These are phyloP conservation scores for Paralichthys olivaceus DNA, from an alignment of 2,113 vertebrate genomes.

Conservation along the genomic window DNA sequence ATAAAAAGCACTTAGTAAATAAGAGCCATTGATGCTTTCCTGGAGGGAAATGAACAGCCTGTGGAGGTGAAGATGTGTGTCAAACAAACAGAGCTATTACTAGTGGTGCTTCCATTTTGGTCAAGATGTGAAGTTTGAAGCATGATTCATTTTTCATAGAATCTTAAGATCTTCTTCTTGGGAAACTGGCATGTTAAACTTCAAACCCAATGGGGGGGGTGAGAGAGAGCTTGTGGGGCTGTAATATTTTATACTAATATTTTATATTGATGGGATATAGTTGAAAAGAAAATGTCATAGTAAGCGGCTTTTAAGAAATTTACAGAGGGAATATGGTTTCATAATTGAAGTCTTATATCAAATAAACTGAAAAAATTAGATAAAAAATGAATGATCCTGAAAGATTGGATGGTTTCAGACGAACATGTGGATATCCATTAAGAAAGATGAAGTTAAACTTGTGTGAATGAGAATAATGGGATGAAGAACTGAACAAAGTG, in stretches of 20 bases:
- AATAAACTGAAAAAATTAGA: constrained; percentile 19
- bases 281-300: constrained; percentile 18
- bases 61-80: not conserved
- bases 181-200: constrained; percentile 26
- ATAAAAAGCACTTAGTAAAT: not conserved
- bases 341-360: constrained; percentile 27
- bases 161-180: constrained; percentile 14
- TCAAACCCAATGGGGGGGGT: constrained; percentile 32
- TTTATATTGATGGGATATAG: constrained; percentile 20
- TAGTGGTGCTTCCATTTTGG: constrained; percentile 14
- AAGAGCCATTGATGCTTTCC: constrained; percentile 1
- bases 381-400: constrained; percentile 35
- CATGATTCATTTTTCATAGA: constrained; percentile 7
- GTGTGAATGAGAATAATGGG: not conserved
- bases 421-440: constrained; percentile 11
- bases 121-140: constrained; percentile 24
- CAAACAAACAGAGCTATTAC: constrained; percentile 2
- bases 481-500: not conserved
- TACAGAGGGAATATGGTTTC: not conserved
- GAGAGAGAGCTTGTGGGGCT: not conserved
- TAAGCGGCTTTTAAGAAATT: constrained; percentile 33
- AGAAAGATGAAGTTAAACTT: constrained; percentile 25
- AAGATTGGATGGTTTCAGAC: constrained; percentile 4
- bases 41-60: not conserved
- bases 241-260: constrained; percentile 23